Conservation (phyloP, 2,113 vertebrate species). For the Aepyceros melampus region DNA sequence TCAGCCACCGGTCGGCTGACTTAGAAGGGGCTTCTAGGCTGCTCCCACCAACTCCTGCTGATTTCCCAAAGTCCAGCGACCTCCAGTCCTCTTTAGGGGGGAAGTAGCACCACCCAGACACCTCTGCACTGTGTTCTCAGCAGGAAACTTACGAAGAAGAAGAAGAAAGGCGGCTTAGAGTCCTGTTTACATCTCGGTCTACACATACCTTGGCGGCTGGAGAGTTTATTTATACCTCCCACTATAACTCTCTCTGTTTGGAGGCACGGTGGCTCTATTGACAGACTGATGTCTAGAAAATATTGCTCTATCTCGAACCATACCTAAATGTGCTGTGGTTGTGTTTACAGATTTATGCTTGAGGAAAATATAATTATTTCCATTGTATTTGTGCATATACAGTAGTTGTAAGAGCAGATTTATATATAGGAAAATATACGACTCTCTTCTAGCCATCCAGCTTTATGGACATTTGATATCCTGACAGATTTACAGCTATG, state of each 20-base stretch:
- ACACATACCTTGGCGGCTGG: conserved; percentile 47
- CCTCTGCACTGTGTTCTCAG: neutral
- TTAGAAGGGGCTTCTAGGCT: neutral
- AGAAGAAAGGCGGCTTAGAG: conserved; percentile 29
- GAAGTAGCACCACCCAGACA: neutral
- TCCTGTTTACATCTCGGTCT: conserved; percentile 48
- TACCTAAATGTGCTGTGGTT: conserved; percentile 71
- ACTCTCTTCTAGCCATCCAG: conserved; percentile 61
- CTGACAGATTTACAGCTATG: conserved; percentile 72
- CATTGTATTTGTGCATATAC: conserved; percentile 72
- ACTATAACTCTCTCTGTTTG: conserved; percentile 67
- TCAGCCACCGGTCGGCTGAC: neutral
- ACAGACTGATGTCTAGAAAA: conserved; percentile 71
- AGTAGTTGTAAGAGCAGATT: conserved; percentile 67
- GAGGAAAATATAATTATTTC: conserved; percentile 73
- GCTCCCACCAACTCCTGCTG: neutral
- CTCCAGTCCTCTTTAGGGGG: neutral
- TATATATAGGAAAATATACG: conserved; percentile 69
- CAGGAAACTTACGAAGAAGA: neutral
- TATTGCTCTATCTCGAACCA: conserved; percentile 66
- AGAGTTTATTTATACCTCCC: conserved; percentile 70
- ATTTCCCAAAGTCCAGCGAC: conserved; percentile 6
- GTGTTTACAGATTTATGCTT: conserved; percentile 72
- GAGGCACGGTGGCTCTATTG: conserved; percentile 62
- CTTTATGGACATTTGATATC: conserved; percentile 72